phyloP scores from a whole-genome alignment of 2,888 invertebrate species.

The Eueremaeus valkanovi region DNA sequence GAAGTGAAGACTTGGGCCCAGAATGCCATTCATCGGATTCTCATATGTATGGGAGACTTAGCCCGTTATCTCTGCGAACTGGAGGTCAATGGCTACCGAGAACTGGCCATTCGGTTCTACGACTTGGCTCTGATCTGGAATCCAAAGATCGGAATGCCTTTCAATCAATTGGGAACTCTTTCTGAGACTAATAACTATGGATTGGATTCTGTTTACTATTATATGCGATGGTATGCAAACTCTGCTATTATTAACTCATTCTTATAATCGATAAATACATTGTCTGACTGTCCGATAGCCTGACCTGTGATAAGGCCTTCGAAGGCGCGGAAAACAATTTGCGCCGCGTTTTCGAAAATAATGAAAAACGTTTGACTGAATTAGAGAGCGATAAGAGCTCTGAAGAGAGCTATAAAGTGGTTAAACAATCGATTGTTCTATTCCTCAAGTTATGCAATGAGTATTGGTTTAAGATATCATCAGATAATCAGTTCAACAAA shows the following conservation, averaged over 20 bases:
- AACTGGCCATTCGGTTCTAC: slow-evolving; percentile 76
- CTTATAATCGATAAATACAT: slow-evolving; percentile 19
- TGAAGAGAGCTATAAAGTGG: neutral
- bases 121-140: slow-evolving; percentile 54
- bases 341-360: slow-evolving; percentile 59
- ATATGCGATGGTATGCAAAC: slow-evolving; percentile 70
- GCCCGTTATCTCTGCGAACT: slow-evolving; percentile 78
- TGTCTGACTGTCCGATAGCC: slow-evolving; percentile 18
- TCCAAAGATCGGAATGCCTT: slow-evolving; percentile 61
- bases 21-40: slow-evolving; percentile 63
- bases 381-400: neutral
- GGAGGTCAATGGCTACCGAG: slow-evolving; percentile 64
- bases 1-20: slow-evolving; percentile 8
- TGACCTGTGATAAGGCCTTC: slow-evolving; percentile 63
- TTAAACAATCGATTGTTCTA: neutral
- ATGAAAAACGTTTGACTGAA: slow-evolving; percentile 52
- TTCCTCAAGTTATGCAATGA: slow-evolving; percentile 10
- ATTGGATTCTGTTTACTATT: slow-evolving; percentile 82
- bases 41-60: slow-evolving; percentile 81
- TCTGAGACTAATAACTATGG: slow-evolving; percentile 73
- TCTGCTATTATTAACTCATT: too few species aligned
- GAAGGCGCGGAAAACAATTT: slow-evolving; percentile 86
- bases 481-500: slow-evolving; percentile 15
- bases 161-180: slow-evolving; percentile 88
- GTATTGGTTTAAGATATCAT: neutral